Percentiles rank a stretch among this genome's conserved stretches.
These are phyloP conservation scores for Crotalus viridis DNA, from an alignment of 2,113 vertebrate species.

Conservation along the genomic window DNA sequence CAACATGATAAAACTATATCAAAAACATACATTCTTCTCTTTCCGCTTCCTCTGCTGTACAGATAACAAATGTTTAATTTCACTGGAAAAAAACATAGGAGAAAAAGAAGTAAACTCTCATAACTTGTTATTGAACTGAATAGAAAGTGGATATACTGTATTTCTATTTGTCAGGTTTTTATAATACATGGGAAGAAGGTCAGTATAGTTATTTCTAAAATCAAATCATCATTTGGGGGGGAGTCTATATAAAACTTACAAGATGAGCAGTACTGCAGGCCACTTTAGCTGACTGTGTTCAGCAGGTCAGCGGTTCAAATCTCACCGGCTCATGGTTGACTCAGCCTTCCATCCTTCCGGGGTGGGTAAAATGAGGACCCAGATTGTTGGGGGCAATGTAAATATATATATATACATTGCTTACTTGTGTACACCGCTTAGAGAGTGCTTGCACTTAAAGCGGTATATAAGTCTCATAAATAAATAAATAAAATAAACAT, in stretches of 20 bases:
- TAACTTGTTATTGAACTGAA: neutral
- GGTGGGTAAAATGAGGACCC: no score
- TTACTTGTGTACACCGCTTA: no score
- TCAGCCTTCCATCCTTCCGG: no score
- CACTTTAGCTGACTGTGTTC: no score
- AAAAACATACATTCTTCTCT: neutral
- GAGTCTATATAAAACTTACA: neutral
- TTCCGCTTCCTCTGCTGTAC: neutral
- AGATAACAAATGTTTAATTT: neutral
- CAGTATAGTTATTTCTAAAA: neutral
- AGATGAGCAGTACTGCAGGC: neutral
- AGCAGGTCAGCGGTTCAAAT: no score
- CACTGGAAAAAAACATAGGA: neutral
- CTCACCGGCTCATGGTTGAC: no score
- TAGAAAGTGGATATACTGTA: neutral
- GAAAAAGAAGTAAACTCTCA: neutral
- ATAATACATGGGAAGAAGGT: neutral
- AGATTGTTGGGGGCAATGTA: no score
- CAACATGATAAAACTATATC: neutral
- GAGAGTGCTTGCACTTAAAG: no score
- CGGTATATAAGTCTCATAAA: no score
- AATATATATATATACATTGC: no score
- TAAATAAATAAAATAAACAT: neutral
- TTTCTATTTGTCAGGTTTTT: neutral
- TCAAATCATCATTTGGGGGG: neutral